These are phyloP conservation scores for Tursiops truncatus DNA, from an alignment of 2,113 vertebrate species.

Conservation along the genomic window DNA sequence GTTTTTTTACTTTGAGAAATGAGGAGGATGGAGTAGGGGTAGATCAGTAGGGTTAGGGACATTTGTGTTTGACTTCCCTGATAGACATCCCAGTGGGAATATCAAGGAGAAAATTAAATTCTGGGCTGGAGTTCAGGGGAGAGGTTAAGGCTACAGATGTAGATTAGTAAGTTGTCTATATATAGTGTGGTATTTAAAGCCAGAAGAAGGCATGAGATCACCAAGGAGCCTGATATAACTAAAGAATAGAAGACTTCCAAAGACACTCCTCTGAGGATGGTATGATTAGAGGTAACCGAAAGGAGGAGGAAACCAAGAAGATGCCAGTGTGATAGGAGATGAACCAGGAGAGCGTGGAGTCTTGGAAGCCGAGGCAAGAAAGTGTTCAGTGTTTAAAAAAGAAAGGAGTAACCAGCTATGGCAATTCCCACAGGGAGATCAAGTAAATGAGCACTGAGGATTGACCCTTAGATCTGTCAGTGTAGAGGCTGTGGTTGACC, in stretches of 20 bases:
- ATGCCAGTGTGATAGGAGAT: too few species aligned
- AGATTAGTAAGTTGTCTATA: background rate
- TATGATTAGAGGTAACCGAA: background rate
- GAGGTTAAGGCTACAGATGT: background rate
- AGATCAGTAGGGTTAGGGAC: background rate
- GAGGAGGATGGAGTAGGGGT: background rate
- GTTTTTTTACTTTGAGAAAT: background rate
- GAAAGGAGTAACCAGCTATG: background rate
- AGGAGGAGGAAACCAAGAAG: background rate
- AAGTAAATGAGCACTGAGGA: background rate
- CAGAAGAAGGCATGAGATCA: background rate
- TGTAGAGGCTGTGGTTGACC: background rate
- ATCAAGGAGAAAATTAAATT: background rate
- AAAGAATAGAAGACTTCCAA: background rate
- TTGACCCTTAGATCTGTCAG: background rate
- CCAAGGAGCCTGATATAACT: background rate
- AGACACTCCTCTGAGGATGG: background rate
- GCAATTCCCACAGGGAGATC: background rate
- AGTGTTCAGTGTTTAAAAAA: background rate
- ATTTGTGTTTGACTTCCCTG: background rate
- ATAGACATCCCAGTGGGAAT: background rate
- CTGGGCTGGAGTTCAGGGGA: background rate
- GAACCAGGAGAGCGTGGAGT: background rate
- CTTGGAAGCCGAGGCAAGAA: background rate
- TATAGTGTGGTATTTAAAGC: background rate